Base-by-base conservation (phyloP, 2,797 vertebrate species). In the Enteromius mattozi region DNA sequence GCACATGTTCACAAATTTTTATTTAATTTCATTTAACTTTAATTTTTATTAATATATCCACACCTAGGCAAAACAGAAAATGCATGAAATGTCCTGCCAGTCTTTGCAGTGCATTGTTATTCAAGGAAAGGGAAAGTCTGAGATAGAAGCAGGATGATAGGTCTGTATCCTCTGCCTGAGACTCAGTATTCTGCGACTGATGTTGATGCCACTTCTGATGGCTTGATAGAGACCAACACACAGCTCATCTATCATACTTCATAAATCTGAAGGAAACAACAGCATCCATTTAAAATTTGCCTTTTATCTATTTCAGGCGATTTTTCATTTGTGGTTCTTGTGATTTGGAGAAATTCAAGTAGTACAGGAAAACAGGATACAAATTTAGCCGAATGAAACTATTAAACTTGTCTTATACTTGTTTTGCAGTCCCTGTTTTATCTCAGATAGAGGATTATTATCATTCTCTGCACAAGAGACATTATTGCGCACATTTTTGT, bases 161-260 rank as follows among this genome's bases (percentile, higher is more conserved):
- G 47, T 78, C 13, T 37, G 24, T 30, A 2, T 66, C 30, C 33
- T 81, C 12, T 49, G 51, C 14, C 30, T 61, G 16, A 79, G 54
- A 19, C 35, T 84, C 61, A 61, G 54, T 84, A 84, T 78, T 78
- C 75, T 47, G 54, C 19, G 2, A 8, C 27, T 74, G 54, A 35
- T 33, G 40, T 35, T 27, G 56, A 72, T 63, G 49, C 35, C 54
- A 45, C 69, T 27, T 49, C 63, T 59, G 49, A 70, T 71, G 75
- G 74, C 51, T 24, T 47, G 76, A 71, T 59, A 45, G 75, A 24
- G 51, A 30, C 75, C 35, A 71, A 61, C 49, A 59, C 13, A 19
- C 51, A 56, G 35, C 72, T 83, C 81, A 77, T 83, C 81, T 68
- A 37, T 83, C 61, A 83, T 66, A 9, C 61, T 42, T 66, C 3